Base-by-base conservation (phyloP, 1,140 invertebrate genomes). In the Nymphalis io region DNA sequence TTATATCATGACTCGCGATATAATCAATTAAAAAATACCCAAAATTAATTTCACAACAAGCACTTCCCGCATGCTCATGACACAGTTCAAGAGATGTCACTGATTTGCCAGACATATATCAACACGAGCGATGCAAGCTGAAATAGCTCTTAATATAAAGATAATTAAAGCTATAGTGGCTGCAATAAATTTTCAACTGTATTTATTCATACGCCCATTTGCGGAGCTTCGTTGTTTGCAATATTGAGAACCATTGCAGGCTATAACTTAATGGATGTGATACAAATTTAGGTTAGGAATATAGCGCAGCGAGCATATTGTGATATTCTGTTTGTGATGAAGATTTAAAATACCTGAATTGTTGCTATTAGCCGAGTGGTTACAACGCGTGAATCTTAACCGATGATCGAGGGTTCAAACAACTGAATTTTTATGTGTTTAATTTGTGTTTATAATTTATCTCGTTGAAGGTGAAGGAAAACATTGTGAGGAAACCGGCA, bases 241-340 rank as follows among this genome's bases (percentile, higher is more conserved):
- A 53, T 53, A 53, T 53, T 21, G 48, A 53, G 48, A 12, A 21
- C 48, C 16, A 48, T 48, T 53, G 13, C 18, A 3, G 21, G 48
- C 5, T 23, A n/a, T 53, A 53, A 53, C 10, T 53, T 53, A 53
- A 53, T 53, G 48, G 48, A 21, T 21, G n/a, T 44, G 48, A 53
- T 21, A 21, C 18, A 48, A 18, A 48, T 12, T 18, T 46, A 16
- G 13, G 48, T 53, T 20, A 21, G 48, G 20, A 21, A 13, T 16
- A 46, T n/a, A 8, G 44, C 2, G 15, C 1, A 42, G 27, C 10
- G 27, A 33, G 27, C 27, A 1, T 4, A 33, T 33, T 33, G 27
- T 33, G 27, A 33, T 33, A 33, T 8, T 33, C 27, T 33, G 27
- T 27, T 27, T 27, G 23, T 33, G 3, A 33, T 33, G 27, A 33